These are phyloP conservation scores for Pandemis corylana DNA, from an alignment of 2,888 invertebrate species.

Conservation along the genomic window DNA sequence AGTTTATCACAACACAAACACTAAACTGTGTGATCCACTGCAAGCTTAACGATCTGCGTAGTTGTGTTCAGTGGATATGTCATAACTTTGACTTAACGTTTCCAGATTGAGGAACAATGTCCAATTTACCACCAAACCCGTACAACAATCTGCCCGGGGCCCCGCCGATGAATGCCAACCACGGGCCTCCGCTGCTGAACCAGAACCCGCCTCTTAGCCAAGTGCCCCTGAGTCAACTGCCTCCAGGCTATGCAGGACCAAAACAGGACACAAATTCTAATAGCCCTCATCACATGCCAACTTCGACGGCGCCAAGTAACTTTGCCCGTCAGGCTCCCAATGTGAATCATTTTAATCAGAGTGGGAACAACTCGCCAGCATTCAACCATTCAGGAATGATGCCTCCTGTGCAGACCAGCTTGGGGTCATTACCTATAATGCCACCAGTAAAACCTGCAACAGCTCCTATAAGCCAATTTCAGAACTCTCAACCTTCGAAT, in stretches of 20 bases:
- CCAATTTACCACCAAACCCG: conserved; percentile 77
- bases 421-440: conserved; percentile 66
- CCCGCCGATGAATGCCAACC: conserved; percentile 62
- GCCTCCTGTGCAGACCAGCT: conserved; percentile 56
- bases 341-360: conserved; percentile 70
- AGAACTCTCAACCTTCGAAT: conserved; percentile 53
- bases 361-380: conserved; percentile 76
- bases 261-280: conserved; percentile 77
- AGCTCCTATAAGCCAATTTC: conserved; percentile 50
- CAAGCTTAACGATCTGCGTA: conserved; percentile 17
- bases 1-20: conserved; percentile 68
- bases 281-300: conserved; percentile 61
- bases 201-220: conserved; percentile 61
- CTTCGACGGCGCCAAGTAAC: conserved; percentile 45
- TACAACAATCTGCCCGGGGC: conserved; percentile 67
- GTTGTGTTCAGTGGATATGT: conserved; percentile 15
- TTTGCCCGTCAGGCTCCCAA: conserved; percentile 60
- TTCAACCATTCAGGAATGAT: conserved; percentile 73
- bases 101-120: conserved; percentile 80
- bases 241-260: conserved; percentile 60
- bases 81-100: conserved; percentile 51
- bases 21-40: conserved; percentile 30
- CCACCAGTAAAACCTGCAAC: conserved; percentile 50
- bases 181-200: conserved; percentile 57
- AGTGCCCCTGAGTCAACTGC: conserved; percentile 62